Evolutionary conservation across 2,113 vertebrate species (phyloP).

Genomic region (Poecile atricapillus): DNA sequence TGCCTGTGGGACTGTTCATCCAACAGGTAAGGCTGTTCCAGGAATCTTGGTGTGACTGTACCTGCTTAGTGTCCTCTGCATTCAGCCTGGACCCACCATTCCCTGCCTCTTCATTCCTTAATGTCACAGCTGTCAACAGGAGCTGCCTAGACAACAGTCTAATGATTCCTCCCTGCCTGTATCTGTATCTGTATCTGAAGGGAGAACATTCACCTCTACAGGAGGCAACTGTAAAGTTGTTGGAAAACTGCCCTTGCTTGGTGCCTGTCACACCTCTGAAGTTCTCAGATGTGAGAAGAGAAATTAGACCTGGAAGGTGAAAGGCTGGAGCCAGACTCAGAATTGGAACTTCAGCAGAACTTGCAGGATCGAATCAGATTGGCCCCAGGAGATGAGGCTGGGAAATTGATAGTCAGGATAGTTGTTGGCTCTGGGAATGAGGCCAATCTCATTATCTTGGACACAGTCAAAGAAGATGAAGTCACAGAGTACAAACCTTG

Average conservation of each 20-base stretch:
- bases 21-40: not conserved
- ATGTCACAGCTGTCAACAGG: not conserved
- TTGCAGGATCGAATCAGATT: not conserved
- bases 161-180: not conserved
- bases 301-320: not conserved
- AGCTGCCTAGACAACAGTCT: not conserved
- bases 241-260: not conserved
- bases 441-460: slow-evolving; percentile 23
- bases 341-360: not conserved
- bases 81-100: not conserved
- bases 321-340: not conserved
- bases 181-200: not conserved
- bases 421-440: not conserved
- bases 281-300: not conserved
- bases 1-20: not conserved
- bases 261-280: not conserved
- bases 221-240: not conserved
- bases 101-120: not conserved
- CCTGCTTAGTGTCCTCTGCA: rapidly evolving
- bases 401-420: not conserved
- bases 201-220: not conserved
- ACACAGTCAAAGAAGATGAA: not conserved
- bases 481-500: not conserved
- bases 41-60: not conserved
- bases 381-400: not conserved